phyloP scores from a whole-genome alignment of 2,888 invertebrate genomes.

The Machimus atricapillus region DNA sequence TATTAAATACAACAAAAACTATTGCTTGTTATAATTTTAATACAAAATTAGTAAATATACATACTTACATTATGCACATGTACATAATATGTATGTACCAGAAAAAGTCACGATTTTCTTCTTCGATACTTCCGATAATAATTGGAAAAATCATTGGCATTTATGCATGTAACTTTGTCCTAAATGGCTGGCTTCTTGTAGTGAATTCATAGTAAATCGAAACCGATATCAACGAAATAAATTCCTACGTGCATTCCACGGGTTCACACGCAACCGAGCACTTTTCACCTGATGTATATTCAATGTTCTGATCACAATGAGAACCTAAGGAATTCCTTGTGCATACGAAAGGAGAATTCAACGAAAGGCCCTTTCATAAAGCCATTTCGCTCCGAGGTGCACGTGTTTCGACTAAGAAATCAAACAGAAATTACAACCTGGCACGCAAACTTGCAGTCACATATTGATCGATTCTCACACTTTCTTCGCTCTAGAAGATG shows the following conservation, averaged over 20 bases:
- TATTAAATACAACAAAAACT: too few species aligned
- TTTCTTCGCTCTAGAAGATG: not conserved
- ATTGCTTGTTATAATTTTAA: too few species aligned
- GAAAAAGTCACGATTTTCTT: too few species aligned
- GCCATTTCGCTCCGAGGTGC: not conserved
- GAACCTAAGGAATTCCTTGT: not conserved
- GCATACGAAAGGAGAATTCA: not conserved
- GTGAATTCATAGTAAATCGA: not conserved
- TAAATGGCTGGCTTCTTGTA: not conserved
- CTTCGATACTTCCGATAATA: not conserved
- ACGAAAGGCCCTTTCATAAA: not conserved
- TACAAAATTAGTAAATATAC: too few species aligned
- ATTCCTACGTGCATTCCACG: not conserved
- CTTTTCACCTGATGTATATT: not conserved
- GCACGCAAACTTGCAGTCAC: not conserved
- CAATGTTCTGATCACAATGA: not conserved
- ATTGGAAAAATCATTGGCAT: not conserved
- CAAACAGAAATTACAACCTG: not conserved
- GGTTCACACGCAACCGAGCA: not conserved
- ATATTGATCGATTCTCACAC: not conserved
- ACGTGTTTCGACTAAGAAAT: not conserved
- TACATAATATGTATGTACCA: too few species aligned
- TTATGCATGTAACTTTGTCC: not conserved
- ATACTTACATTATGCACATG: too few species aligned
- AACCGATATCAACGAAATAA: not conserved